Evolutionary conservation across 2,113 vertebrate species (phyloP), one percentile per base, ranked within the genome.

Genomic region (Haliaeetus leucogaster): DNA sequence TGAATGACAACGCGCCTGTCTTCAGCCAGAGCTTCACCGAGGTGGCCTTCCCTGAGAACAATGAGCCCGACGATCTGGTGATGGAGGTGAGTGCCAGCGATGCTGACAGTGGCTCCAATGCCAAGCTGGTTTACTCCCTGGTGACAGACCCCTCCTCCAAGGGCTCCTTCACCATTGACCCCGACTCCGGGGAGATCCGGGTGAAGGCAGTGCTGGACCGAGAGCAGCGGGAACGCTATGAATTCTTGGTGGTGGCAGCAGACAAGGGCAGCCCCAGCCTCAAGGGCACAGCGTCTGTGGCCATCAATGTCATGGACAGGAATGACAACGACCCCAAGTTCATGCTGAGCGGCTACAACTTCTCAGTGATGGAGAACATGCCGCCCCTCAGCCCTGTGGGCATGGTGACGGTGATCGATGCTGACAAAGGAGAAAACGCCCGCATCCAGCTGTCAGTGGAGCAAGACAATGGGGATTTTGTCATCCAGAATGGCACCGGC

Each of bases 241-340:
- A 99, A 83, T 99, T 99, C 95, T 98, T 98, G 21, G 99, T 99
- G 59, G 98, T 99, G 7, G 99, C 99, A 0, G 98, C 99, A 6
- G 99, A 99, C 95, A 99, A 99, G 63, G 99, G 99, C 23, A 98
- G 98, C 42, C 99, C 99, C 27, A 99, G 99, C 96, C 98, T 99
- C 87, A 99, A 99, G 50, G 99, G 99, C 81, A 99, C 99, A 4
- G 99, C 99, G 0, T 99, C 99, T 1, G 99, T 99, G 77, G 98
- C 99, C 34, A 94, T 99, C 82, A 99, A 98, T 0, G 98, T 99
- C 68, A 98, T 99, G 88, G 99, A 99, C 96, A 98, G 99, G 93
- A 99, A 99, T 45, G 99, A 99, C 98, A 99, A 99, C 1, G 99
- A 99, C 96, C 99, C 99, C 63, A 99, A 99, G 90, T 99, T 99